These are phyloP conservation scores for Perca flavescens DNA, from an alignment of 2,113 vertebrate genomes.

Conservation along the genomic window DNA sequence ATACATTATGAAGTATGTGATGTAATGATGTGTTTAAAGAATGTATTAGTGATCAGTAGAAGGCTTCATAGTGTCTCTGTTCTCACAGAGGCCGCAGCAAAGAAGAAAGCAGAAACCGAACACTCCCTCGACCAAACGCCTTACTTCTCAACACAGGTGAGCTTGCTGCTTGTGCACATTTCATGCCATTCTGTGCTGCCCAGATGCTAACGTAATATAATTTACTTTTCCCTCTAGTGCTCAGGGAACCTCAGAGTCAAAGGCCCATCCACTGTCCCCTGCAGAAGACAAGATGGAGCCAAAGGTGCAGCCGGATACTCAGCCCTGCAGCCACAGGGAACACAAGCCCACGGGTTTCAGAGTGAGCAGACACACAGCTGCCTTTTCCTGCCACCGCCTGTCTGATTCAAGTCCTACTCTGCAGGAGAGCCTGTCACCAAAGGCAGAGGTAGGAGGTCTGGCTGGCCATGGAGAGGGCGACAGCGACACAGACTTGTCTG, in stretches of 20 bases:
- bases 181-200: neutral
- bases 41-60: neutral
- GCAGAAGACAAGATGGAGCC: conserved; percentile 25
- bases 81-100: conserved; percentile 55
- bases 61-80: neutral
- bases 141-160: conserved; percentile 56
- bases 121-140: conserved; percentile 27
- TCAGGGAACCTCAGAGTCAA: conserved; percentile 52
- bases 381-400: conserved; percentile 8
- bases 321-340: conserved; percentile 19
- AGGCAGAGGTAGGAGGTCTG: neutral
- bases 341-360: conserved; percentile 13
- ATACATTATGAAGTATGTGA: neutral
- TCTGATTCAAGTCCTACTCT: conserved; percentile 26
- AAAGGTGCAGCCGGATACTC: conserved; percentile 26
- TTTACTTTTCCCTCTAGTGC: conserved; percentile 25
- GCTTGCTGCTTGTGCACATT: neutral
- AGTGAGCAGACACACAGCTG: conserved; percentile 30
- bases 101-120: conserved; percentile 64
- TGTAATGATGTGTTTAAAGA: neutral
- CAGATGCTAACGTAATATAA: accelerated
- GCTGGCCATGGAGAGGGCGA: conserved; percentile 72
- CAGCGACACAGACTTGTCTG: conserved; percentile 92
- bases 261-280: neutral
- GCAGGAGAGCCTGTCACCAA: neutral